Base-by-base conservation (phyloP, 2,888 invertebrate species). In the Meteorus colon region DNA sequence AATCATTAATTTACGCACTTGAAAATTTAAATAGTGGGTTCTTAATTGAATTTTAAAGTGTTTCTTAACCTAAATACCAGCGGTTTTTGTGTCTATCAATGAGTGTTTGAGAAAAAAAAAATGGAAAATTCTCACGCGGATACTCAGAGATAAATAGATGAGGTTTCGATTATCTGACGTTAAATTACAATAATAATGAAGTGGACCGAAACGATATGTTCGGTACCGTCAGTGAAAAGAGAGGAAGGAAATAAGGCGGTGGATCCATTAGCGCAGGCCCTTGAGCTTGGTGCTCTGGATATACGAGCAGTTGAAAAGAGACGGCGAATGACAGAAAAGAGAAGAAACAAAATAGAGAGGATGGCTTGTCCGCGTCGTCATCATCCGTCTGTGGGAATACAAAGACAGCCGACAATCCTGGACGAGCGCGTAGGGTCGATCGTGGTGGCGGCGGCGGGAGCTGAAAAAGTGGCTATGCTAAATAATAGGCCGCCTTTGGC, bases 391-490 rank as follows among this genome's bases (percentile, higher is more conserved):
- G 83, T 83, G 84, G 82, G 74, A 80, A 80, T 86, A 88, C 89
- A 89, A 89, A 88, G 89, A 87, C 86, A 86, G 88, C 86, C 85
- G 84, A 84, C 82, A 83, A 83, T 81, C 80, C 77, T 78, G 80
- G 81, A 76, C 65, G 71, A 67, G 74, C 24, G 74, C 37, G 60
- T 60, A 81, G 80, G 79, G 78, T 81, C 79, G 78, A 77, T 78
- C 75, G 81, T 80, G 77, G 76, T 77, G 89, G 87, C 76, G 88
- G 77, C 78, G 87, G 82, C 75, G 60, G 80, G 60, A 81, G 78
- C 83, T 82, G 84, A 87, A 88, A 89, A 87, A 88, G 88, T 86
- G 86, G 86, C 88, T 88, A 89, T 88, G 89, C 87, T 87, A 89
- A 89, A 89, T 89, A 89, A 89, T 87, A 89, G 87, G 87, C 84